Evolutionary conservation across 2,797 vertebrate species (phyloP).

Genomic region (Pantherophis vulpinus): DNA sequence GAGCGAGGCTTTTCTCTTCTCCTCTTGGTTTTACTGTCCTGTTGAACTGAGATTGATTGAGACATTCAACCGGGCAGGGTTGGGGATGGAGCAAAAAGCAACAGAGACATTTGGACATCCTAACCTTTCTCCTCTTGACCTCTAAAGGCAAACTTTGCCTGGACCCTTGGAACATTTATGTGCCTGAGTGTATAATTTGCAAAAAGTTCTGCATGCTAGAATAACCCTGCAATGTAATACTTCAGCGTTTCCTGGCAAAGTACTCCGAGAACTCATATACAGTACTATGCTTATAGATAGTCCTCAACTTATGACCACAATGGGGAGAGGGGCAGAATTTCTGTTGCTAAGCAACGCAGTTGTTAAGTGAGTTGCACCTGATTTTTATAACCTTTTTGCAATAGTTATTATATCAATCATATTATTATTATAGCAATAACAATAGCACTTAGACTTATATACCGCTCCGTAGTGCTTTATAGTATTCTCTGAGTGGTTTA

Average conservation of each 20-base stretch:
- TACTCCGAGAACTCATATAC: background rate
- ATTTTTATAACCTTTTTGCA: background rate
- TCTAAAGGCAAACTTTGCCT: background rate
- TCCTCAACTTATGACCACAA: too few relatives aligned
- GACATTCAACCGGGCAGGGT: background rate
- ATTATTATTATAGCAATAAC: background rate
- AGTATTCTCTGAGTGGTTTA: too few relatives aligned
- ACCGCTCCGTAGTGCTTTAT: background rate
- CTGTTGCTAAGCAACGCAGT: background rate
- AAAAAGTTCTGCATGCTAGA: background rate
- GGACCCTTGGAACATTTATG: background rate
- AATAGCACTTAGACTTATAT: background rate
- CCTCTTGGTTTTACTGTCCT: background rate
- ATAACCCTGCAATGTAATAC: background rate
- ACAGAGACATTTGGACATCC: background rate
- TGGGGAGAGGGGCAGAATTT: background rate
- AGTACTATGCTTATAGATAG: background rate
- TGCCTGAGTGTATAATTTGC: background rate
- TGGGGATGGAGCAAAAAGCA: background rate
- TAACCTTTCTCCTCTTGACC: background rate
- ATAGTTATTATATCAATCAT: too few relatives aligned
- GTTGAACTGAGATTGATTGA: background rate
- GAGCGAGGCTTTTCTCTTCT: background rate
- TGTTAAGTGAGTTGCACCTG: background rate
- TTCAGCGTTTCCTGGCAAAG: background rate